Percentiles rank a stretch among this genome's conserved stretches.
Conservation (phyloP, 92 coral and sea anemone genomes). For the Hydrozoanthus gracilis region DNA sequence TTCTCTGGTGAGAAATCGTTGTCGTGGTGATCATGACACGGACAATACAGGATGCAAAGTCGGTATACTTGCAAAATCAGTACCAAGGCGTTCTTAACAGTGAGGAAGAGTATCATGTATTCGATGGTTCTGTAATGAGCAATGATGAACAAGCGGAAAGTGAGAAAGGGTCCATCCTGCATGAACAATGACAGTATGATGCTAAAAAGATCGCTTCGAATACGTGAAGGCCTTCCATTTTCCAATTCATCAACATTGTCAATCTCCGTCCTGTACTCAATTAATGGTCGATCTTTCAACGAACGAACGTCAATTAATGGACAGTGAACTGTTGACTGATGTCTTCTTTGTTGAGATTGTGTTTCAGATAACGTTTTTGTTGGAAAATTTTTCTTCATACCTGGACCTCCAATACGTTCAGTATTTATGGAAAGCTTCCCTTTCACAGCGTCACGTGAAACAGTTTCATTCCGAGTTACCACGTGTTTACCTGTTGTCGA, state of each 20-base stretch:
- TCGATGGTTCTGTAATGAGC: conserved; percentile 90
- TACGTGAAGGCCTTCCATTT: conserved; percentile 55
- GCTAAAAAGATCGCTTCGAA: conserved; percentile 84
- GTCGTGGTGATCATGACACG: conserved; percentile 92
- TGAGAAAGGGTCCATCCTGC: conserved; percentile 95
- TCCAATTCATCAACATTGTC: conserved; percentile 27
- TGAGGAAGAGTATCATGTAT: conserved; percentile 95
- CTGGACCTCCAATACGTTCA: background rate
- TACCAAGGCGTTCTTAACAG: conserved; percentile 93
- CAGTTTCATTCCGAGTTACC: background rate
- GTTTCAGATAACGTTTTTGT: background rate
- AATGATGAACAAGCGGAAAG: conserved; percentile 88
- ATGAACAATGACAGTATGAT: conserved; percentile 81
- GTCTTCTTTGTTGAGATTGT: background rate
- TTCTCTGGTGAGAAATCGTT: conserved; percentile 98
- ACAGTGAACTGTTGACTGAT: conserved; percentile 15
- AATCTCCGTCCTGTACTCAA: conserved; percentile 47
- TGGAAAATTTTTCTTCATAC: background rate
- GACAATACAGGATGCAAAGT: conserved; percentile 88
- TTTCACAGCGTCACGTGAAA: background rate
- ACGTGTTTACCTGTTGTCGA: conserved; percentile 3
- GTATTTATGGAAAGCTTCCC: conserved; percentile 2
- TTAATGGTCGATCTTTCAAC: conserved; percentile 24
- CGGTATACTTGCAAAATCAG: conserved; percentile 88
- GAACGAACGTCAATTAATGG: conserved; percentile 30